Conservation (phyloP, 2,797 vertebrate species). For the Miichthys miiuy region DNA sequence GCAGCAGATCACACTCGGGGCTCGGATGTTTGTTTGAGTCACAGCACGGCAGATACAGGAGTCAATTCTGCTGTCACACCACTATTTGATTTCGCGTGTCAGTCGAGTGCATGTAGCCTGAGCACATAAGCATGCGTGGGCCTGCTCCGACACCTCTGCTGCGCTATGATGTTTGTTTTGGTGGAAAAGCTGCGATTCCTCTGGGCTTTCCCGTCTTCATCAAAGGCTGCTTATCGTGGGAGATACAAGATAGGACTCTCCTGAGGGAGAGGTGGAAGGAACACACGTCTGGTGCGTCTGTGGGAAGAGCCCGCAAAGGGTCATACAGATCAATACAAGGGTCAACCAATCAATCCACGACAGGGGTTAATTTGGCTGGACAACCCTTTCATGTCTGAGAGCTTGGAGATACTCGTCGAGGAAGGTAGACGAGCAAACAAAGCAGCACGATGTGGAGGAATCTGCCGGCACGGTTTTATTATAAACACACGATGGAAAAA, state of each 20-base stretch:
- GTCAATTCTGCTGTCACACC: constrained; percentile 51
- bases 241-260: constrained; percentile 64
- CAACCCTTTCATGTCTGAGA: constrained; percentile 57
- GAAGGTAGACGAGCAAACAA: constrained; percentile 17
- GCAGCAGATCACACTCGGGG: constrained; percentile 57
- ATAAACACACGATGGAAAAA: constrained; percentile 4
- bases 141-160: constrained; percentile 12
- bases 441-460: constrained; percentile 56
- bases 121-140: constrained; percentile 21
- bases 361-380: constrained; percentile 53
- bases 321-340: constrained; percentile 70
- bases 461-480: constrained; percentile 18
- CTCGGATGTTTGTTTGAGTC: constrained; percentile 60
- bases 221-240: constrained; percentile 42
- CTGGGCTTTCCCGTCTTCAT: constrained; percentile 60
- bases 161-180: constrained; percentile 57
- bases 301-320: constrained; percentile 46
- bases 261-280: constrained; percentile 47
- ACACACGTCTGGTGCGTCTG: constrained; percentile 35
- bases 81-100: constrained; percentile 50
- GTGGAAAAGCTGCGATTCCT: constrained; percentile 53
- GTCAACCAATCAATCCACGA: constrained; percentile 70
- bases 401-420: constrained; percentile 13
- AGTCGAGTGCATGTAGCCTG: constrained; percentile 6
- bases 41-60: constrained; percentile 52